Percentiles rank a stretch among this genome's conserved stretches.
These are phyloP conservation scores for Lontra canadensis DNA, from an alignment of 2,113 vertebrate species.

Conservation along the genomic window DNA sequence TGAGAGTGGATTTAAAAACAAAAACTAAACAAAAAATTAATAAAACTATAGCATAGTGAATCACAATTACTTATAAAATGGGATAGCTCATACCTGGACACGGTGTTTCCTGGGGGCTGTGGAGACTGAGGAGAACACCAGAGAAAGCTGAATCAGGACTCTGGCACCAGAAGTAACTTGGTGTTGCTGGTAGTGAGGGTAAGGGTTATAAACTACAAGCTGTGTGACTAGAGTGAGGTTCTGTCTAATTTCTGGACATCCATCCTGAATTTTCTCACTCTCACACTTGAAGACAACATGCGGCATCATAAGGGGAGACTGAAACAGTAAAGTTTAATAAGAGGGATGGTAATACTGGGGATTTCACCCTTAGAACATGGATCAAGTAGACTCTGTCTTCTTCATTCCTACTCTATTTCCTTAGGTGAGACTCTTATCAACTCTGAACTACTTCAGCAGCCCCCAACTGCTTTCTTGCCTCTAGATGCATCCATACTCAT, in stretches of 20 bases:
- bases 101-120: not conserved
- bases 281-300: not conserved
- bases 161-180: not conserved
- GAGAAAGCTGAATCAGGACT: not conserved
- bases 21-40: constrained; percentile 55
- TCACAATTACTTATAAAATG: constrained; percentile 49
- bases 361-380: not conserved
- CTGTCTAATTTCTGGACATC: not conserved
- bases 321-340: not conserved
- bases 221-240: not conserved
- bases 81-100: not conserved
- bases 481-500: not conserved
- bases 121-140: not conserved
- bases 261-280: not conserved
- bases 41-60: constrained; percentile 3
- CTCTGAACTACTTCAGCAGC: not conserved
- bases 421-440: not conserved
- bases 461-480: not conserved
- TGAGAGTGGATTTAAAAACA: constrained; percentile 45
- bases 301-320: not conserved
- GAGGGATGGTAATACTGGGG: not conserved
- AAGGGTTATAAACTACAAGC: not conserved
- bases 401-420: not conserved
- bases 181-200: too few species aligned
- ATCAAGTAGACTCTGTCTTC: not conserved